Evolutionary conservation across 2,797 vertebrate species (phyloP), one percentile per base, ranked within the genome.

Genomic region (Xyrichtys novacula): DNA sequence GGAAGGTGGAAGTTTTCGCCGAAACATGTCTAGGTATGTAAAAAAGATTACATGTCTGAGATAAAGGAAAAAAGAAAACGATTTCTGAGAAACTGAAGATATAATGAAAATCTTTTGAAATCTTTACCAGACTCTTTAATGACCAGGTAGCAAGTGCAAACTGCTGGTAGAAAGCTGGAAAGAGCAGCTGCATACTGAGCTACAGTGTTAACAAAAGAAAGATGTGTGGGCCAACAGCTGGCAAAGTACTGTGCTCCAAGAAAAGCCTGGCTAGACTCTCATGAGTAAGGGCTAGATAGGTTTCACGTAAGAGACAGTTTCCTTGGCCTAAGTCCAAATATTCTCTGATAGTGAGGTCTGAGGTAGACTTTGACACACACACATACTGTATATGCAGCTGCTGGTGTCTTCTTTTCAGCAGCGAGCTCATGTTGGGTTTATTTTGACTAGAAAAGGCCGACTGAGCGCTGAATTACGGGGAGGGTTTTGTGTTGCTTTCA

Each of bases 301-400:
- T 83, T 84, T 77, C 64, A 74, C 47, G 53, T 67, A 74, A 71
- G 67, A 65, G 70, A 78, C 39, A 68, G 43, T 70, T 34, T 26
- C 6, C 9, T 34, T 88, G 89, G 83, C 85, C 55, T 44, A 3
- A 25, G 34, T 68, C 85, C 89, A 89, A 85, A 89, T 69, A 83
- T 59, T 76, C 67, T 46, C 70, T 69, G 70, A 83, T 62, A 70
- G 40, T 16, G 63, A 83, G 23, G 73, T n/a, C 20, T 9, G 34
- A 77, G 50, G 74, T 60, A 38, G 16, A 29, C 55, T 79, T 79
- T 71, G 76, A 58, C 66, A 71, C 71, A 63, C 34, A 71, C 71
- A 63, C 34, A 40, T 65, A 32, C 32, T 34, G 32, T 34, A 69
- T 43, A 74, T 29, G 47, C 26, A 49, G 26, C 26, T 28, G 47